Base-by-base conservation (phyloP, 2,888 invertebrate genomes). In the Ochlodes sylvanus region DNA sequence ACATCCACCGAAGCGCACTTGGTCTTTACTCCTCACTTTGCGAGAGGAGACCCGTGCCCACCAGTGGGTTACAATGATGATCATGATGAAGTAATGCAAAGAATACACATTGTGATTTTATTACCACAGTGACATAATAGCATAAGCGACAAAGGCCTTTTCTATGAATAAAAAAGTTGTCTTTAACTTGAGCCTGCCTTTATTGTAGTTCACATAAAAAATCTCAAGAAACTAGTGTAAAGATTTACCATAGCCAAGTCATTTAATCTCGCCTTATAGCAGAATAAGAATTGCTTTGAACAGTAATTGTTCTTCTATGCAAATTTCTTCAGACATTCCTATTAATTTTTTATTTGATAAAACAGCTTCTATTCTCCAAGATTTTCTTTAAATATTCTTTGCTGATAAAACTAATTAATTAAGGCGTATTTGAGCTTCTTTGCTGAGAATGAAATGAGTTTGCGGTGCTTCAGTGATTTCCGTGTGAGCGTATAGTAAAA, bases 301-400 rank as follows among this genome's bases (percentile, higher is more conserved):
- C 44, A 3, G 44, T 44, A 60, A 60, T 60, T 60, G 60, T 60
- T 32, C 44, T 27, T 9, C 60, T 60, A 60, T 60, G 60, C 44
- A 60, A 60, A 60, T 60, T 15, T 60, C 60, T 42, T 60, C 21
- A 47, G 41, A 44, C 42, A 60, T 60, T 60, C 60, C 44, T 44
- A 27, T 55, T 34, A 12, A 12, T 52, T 34, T 55, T 34, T 55
- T 52, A 17, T 55, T 55, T 34, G 9, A 34, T 55, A 15, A 34
- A 55, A 17, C 15, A 15, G 1, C 15, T 34, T 32, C 34, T 32
- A 15, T 17, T 32, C 34, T 14, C 21, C 14, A 15, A 34, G 55
- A 34, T 34, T 55, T 34, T 55, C 55, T 55, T 15, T 27, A 15
- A 34, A 10, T 55, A 34, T 34, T 55, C 32, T 15, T 15, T 34